Evolutionary conservation across 2,888 invertebrate genomes (phyloP), one percentile per base, ranked within the genome.

Genomic region (Zelleria hepariella): DNA sequence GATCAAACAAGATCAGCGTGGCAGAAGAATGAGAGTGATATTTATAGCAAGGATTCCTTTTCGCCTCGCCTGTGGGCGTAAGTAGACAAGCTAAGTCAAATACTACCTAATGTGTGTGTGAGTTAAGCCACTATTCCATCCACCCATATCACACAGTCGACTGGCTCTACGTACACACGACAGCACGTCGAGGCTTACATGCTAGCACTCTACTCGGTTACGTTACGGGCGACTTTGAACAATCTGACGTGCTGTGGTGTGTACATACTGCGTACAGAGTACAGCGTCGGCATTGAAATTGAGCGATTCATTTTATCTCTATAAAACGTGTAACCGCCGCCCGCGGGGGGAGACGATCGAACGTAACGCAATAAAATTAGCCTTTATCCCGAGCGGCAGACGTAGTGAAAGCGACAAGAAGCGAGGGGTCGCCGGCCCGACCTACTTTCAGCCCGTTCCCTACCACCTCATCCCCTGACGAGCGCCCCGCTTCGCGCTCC

Each of bases 281-380:
- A n/a, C 20, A 23, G 32, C 32, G 3, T 15, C 27, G 48, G 55
- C 49, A 56, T 60, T 60, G 63, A 58, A 63, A 64, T 62, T 60
- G 24, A 61, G 57, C 60, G 10, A 51, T 58, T 51, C 26, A 55
- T 61, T 55, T 59, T 58, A 64, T 62, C 62, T 58, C 26, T 61
- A 57, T 68, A 68, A 72, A 69, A 71, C 67, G 66, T 68, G 62
- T 65, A 64, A 68, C 69, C 71, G 67, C 70, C 72, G 72, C n/a
- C n/a, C n/a, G n/a, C n/a, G 70, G 72, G 74, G 72, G 75, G 74
- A 75, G 74, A 72, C 75, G 78, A 82, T 82, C 78, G 80, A 82
- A 79, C 72, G 66, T 68, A 69, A 74, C 76, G 78, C 78, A 83
- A 85, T 85, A 82, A 86, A 83, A 85, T 86, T 86, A 82, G 81